Evolutionary conservation across 1,140 invertebrate genomes (phyloP), one percentile per base, ranked within the genome.

Genomic region (Dufourea novaeangliae): DNA sequence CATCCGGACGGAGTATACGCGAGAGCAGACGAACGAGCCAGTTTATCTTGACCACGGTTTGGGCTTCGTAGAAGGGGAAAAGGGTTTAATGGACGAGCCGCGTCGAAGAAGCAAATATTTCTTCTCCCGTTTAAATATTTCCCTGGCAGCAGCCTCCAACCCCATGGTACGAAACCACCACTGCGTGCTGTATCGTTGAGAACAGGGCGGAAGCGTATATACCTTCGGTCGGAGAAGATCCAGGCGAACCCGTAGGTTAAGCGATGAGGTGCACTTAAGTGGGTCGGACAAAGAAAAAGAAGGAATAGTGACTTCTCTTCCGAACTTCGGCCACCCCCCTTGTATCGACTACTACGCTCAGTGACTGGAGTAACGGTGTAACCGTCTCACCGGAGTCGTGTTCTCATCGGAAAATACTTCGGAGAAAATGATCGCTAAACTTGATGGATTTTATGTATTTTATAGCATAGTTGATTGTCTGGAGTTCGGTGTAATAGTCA

Each of bases 121-220:
- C n/a, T n/a, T n/a, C 57, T 39, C 41, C n/a, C 32, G 70, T 71
- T 71, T 71, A 71, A 71, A 71, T 62, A 50, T 50, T 34, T 39
- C 22, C 34, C 50, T 27, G 25, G 32, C 27, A 59, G 59, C 37
- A 6, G 25, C 8, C 22, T 2, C 17, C 25, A n/a, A n/a, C n/a
- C n/a, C n/a, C n/a, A n/a, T n/a, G n/a, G n/a, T n/a, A n/a, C n/a
- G n/a, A n/a, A n/a, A n/a, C n/a, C n/a, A n/a, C n/a, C 6, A 12
- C 34, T 27, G 0, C 22, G 17, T n/a, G 20, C 20, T 2, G 25
- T 57, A 69, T 29, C 34, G 25, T 3, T 22, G n/a, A n/a, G n/a
- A n/a, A n/a, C 1, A 54, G 25, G 25, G 27, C 6, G 27, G 8
- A 11, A 6, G 22, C 17, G n/a, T 5, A 37, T 34, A 37, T n/a